Conservation (phyloP, 2,113 vertebrate species). For the Cebidichthys violaceus region DNA sequence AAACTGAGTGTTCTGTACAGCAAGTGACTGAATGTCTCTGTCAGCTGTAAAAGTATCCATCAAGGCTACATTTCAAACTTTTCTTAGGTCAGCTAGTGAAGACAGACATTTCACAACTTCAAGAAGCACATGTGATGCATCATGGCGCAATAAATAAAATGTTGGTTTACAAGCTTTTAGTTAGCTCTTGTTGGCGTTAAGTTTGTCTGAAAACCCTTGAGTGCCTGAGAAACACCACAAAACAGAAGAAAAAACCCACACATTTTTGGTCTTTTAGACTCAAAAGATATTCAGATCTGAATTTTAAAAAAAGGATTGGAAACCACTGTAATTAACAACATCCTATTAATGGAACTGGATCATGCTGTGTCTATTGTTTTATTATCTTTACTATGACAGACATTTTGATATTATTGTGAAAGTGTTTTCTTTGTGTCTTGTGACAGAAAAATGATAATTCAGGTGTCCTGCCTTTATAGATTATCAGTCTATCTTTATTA, state of each 20-base stretch:
- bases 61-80: neutral
- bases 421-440: neutral
- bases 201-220: neutral
- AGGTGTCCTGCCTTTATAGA: neutral
- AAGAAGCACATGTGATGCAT: neutral
- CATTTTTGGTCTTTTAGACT: no score
- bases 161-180: neutral
- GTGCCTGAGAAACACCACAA: no score
- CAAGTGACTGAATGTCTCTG: neutral
- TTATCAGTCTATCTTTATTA: neutral
- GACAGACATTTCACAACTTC: constrained; percentile 12
- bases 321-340: neutral
- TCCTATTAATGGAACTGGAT: neutral
- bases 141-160: constrained; percentile 8
- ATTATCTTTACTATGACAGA: neutral
- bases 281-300: neutral
- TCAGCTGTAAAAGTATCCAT: neutral
- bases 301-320: no score
- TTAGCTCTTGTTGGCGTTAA: neutral
- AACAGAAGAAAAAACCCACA: no score
- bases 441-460: neutral
- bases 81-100: constrained; percentile 1
- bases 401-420: neutral
- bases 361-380: neutral
- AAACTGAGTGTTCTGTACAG: neutral